Base-by-base conservation (phyloP, 2,797 vertebrate genomes). In the Betta splendens region DNA sequence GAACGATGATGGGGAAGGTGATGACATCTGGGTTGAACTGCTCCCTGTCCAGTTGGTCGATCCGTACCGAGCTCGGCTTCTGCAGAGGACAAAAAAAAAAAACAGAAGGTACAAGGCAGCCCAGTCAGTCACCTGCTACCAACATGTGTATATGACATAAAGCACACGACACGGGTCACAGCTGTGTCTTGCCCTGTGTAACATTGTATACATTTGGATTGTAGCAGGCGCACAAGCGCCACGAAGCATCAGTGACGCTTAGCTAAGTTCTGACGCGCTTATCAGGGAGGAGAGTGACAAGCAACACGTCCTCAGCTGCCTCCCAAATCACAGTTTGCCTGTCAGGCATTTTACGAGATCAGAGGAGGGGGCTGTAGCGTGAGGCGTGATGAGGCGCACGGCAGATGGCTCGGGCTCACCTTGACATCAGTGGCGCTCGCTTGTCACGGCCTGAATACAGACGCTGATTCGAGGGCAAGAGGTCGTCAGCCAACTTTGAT, bases 51-150 rank as follows among this genome's bases (percentile, higher is more conserved):
- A 99, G 89, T 45, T 99, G 98, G 91, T 99, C 98, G 17, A 99
- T 99, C 21, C 98, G 94, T 83, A 99, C 98, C 0, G 98, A 99
- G 84, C 96, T 99, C 31, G 98, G 98, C 85, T 99, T 99, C 98
- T 99, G 37, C 4, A 12, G 9, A 16, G 7, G 36, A 35, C 56
- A 22, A 32, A 33, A 70, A 18, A 42, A n/a, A n/a, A n/a, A 70
- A 18, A 42, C n/a, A n/a, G n/a, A 3, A 29, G 38, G 50, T 20
- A 37, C 54, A 1, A 48, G 60, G 57, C 66, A 51, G 47, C 44
- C 49, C 78, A 72, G 67, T 79, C 70, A 65, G 61, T 72, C 69
- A 65, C 13, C 60, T 20, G 47, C 63, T 26, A 32, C 28, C 46
- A 38, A 53, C 31, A 35, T 16, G 55, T 9, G 40, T 45, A 9